Percentiles rank a stretch among this genome's conserved stretches.
phyloP scores from a whole-genome alignment of 1,140 invertebrate species.

The Drosophila neocordata region DNA sequence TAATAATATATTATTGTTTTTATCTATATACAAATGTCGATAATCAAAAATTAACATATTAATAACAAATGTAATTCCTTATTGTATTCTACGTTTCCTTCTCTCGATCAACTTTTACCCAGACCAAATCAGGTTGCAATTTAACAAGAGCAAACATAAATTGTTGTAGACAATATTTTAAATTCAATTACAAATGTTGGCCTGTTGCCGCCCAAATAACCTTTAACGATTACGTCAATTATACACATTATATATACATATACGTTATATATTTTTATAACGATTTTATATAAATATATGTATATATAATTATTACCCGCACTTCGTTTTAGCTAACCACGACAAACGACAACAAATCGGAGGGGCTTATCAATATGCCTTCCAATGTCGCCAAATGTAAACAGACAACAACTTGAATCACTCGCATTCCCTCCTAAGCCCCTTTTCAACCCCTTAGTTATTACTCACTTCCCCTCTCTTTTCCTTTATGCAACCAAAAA shows the following conservation, averaged over 20 bases:
- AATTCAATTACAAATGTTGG: constrained; percentile 35
- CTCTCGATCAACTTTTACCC: not conserved
- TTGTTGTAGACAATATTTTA: constrained; percentile 14
- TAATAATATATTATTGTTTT: not conserved
- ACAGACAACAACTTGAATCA: constrained; percentile 41
- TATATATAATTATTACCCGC: constrained; percentile 54
- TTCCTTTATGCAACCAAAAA: constrained; percentile 14
- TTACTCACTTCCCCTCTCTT: too few relatives aligned
- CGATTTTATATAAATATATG: constrained; percentile 13
- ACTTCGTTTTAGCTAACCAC: constrained; percentile 29
- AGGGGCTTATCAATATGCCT: constrained; percentile 57
- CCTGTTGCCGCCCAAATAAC: constrained; percentile 70
- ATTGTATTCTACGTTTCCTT: not conserved
- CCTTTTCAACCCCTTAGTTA: not conserved
- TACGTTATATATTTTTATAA: not conserved
- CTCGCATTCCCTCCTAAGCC: constrained; percentile 7
- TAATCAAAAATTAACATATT: constrained; percentile 5
- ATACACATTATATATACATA: constrained; percentile 29
- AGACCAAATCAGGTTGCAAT: not conserved
- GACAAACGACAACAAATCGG: constrained; percentile 22
- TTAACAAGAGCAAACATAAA: not conserved
- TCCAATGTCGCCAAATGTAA: constrained; percentile 62
- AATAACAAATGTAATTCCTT: not conserved
- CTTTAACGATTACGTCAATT: constrained; percentile 73
- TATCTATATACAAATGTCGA: not conserved